Percentiles rank a stretch among this genome's conserved stretches.
Evolutionary conservation across 2,797 vertebrate species (phyloP).

Genomic region (Diceros bicornis): DNA sequence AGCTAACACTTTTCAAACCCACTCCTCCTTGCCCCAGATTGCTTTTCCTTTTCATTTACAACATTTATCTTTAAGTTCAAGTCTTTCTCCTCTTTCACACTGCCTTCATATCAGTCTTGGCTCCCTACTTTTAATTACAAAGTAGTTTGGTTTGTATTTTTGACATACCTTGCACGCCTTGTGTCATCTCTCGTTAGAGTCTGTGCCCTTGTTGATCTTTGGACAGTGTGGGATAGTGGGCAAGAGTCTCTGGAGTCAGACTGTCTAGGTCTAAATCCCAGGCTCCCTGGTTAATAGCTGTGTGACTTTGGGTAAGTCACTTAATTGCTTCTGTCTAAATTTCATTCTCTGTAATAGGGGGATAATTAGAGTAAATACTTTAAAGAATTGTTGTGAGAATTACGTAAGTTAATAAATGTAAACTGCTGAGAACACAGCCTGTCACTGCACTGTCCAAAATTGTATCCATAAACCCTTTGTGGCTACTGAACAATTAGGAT

Average conservation of each 20-base stretch:
- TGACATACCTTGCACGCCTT: neutral
- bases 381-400: slow-evolving; percentile 1
- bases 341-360: slow-evolving; percentile 13
- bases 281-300: neutral
- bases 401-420: neutral
- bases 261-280: neutral
- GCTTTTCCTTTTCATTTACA: neutral
- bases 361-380: slow-evolving; percentile 9
- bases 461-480: neutral
- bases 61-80: neutral
- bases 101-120: neutral
- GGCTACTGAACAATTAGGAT: neutral
- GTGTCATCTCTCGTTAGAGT: neutral
- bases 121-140: neutral
- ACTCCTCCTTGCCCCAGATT: too few relatives aligned
- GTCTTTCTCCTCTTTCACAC: neutral
- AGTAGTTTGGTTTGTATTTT: neutral
- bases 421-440: neutral
- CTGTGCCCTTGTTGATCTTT: neutral
- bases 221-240: neutral
- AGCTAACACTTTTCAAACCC: neutral
- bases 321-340: slow-evolving; percentile 31
- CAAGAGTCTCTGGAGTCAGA: neutral
- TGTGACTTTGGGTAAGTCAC: neutral
- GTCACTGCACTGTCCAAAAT: neutral